phyloP scores from a whole-genome alignment of 64 coral and sea anemone species.

The Orbicella faveolata region DNA sequence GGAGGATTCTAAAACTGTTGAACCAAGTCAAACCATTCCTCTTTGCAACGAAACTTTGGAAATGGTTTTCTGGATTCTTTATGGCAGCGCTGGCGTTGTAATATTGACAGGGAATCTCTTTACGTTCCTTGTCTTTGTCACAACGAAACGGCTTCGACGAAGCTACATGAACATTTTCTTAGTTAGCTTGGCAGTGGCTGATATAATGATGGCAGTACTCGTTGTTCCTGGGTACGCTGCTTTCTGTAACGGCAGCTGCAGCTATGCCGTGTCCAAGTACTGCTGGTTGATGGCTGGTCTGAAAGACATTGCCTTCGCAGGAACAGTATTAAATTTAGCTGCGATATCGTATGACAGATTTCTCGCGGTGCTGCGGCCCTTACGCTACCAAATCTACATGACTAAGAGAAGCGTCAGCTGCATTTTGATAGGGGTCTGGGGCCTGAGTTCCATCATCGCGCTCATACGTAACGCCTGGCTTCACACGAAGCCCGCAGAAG shows the following conservation, averaged over 20 bases:
- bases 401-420: slow-evolving; percentile 10
- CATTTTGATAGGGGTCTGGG: slow-evolving; percentile 42
- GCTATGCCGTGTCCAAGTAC: background rate
- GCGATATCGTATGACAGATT: slow-evolving; percentile 59
- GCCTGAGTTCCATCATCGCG: background rate
- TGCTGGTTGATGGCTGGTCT: slow-evolving; percentile 37
- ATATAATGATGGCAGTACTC: slow-evolving; percentile 41
- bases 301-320: slow-evolving; percentile 32
- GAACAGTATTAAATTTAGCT: slow-evolving; percentile 28
- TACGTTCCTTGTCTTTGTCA: slow-evolving; percentile 39
- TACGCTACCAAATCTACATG: slow-evolving; percentile 35
- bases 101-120: slow-evolving; percentile 46
- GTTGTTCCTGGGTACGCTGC: slow-evolving; percentile 32
- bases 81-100: background rate
- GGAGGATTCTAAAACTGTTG: no score
- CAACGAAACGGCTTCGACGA: slow-evolving; percentile 24
- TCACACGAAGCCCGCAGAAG: background rate
- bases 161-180: slow-evolving; percentile 66
- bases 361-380: slow-evolving; percentile 52
- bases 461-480: background rate
- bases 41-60: background rate
- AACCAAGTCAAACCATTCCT: background rate
- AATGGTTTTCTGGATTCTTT: slow-evolving; percentile 7
- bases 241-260: slow-evolving; percentile 15
- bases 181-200: slow-evolving; percentile 44